Conservation (phyloP, 1,140 invertebrate genomes). For the Scaptomyza graminum region DNA sequence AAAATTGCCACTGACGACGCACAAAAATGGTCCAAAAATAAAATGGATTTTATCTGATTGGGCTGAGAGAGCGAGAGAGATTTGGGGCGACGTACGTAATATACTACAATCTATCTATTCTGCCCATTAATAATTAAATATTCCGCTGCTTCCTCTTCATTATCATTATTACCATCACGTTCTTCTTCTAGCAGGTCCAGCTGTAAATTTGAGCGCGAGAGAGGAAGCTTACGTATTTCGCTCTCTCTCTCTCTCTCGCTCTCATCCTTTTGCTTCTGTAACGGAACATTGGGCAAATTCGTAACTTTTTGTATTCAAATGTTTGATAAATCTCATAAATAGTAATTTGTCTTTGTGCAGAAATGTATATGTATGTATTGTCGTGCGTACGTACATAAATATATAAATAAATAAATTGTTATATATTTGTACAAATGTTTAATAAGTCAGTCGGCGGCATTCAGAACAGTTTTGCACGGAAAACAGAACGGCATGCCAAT, state of each 20-base stretch:
- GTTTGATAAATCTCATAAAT: conserved; percentile 76
- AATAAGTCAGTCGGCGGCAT: conserved; percentile 19
- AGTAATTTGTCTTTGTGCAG: conserved; percentile 46
- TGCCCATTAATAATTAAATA: conserved; percentile 7
- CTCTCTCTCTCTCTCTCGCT: not conserved
- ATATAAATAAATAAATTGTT: conserved; percentile 1
- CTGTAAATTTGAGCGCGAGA: not conserved
- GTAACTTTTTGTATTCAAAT: conserved; percentile 32
- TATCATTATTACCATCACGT: not conserved
- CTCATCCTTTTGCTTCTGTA: not conserved
- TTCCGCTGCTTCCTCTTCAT: not conserved
- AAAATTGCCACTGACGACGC: conserved; percentile 69
- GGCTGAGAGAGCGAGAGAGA: not conserved
- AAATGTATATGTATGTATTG: conserved; percentile 15
- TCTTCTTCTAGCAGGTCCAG: conserved; percentile 1
- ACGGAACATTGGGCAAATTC: conserved; percentile 1
- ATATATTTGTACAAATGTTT: not conserved
- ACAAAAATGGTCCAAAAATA: conserved; percentile 76
- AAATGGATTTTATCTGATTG: conserved; percentile 29
- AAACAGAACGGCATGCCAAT: conserved; percentile 76
- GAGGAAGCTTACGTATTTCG: not conserved
- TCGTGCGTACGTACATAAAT: conserved; percentile 42
- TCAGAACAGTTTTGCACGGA: conserved; percentile 42
- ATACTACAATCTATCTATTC: no score
- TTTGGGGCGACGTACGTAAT: conserved; percentile 38